These are phyloP conservation scores for Leptodactylus fallax DNA, from an alignment of 2,797 vertebrate genomes.

Conservation along the genomic window DNA sequence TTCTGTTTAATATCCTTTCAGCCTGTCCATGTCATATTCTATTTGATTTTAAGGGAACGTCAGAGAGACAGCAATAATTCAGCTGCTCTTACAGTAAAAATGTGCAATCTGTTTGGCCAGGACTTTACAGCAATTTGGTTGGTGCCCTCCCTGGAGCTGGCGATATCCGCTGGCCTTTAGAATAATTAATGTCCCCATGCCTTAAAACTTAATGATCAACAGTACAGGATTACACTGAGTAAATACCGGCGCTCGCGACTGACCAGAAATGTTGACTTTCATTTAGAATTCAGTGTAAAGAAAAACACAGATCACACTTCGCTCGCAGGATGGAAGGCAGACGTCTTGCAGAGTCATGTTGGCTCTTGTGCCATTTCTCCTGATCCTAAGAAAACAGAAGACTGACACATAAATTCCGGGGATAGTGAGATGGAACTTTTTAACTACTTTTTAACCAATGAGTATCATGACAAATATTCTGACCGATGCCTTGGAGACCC, in stretches of 20 bases:
- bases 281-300: conserved; percentile 42
- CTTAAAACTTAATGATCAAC: conserved; percentile 48
- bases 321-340: conserved; percentile 30
- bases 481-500: not conserved
- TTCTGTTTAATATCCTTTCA: not conserved
- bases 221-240: conserved; percentile 41
- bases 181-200: conserved; percentile 29
- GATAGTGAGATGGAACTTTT: not conserved
- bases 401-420: not conserved
- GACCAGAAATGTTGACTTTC: conserved; percentile 54
- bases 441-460: not conserved
- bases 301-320: conserved; percentile 47
- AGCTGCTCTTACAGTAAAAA: conserved; percentile 20
- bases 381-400: not conserved
- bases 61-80: conserved; percentile 11
- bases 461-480: not conserved
- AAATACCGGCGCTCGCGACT: conserved; percentile 50
- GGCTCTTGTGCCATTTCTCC: conserved; percentile 10
- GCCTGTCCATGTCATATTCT: not conserved
- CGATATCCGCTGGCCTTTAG: not conserved
- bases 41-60: conserved; percentile 20
- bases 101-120: conserved; percentile 25
- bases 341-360: conserved; percentile 54
- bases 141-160: conserved; percentile 33
- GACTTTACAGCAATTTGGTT: conserved; percentile 35